Base-by-base conservation (phyloP, 2,113 vertebrate genomes). In the Canis aureus region DNA sequence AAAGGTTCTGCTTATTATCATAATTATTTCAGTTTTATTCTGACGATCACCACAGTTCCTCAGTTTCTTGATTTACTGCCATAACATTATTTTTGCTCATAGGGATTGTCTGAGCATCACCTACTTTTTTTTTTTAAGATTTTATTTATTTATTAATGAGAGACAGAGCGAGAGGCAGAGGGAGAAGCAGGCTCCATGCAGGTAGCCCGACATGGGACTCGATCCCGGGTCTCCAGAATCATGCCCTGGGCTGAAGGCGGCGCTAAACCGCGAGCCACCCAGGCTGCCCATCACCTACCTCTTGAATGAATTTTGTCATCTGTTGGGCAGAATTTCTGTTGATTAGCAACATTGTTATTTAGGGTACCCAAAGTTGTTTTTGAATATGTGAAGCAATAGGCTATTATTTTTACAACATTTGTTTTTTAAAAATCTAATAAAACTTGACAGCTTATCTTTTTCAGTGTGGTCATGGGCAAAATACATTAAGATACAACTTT, bases 401-500 rank as follows among this genome's bases (percentile, higher is more conserved):
- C 59, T 80, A 2, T 84, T 94, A 80, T 74, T 92, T 92, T 91
- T 92, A 13, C 13, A 84, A 73, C 29, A 51, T 86, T 97, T 90
- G 5, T 8, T 74, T 93, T 93, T 88, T 89, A 60, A 91, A 69
- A 94, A 87, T 22, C 35, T 82, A 84, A 32, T 96, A 64, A 94
- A 96, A 94, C 87, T 74, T 32, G 20, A 71, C 35, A 87, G 2
- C 20, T 32, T 88, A 32, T 53, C 22, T 89, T 60, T 86, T 49
- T 83, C 38, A 94, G 5, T 79, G 12, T 94, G n/a, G 82, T 6
- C 22, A 71, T 23, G 74, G 59, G 85, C 23, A 96, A 74, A 92
- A 94, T 60, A 97, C 82, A 57, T 91, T 82, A 80, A 94, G 92
- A 92, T 85, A 2, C 66, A 89, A 81, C 95, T 93, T n/a, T 86